Evolutionary conservation across 2,113 vertebrate species (phyloP).

Genomic region (Myanophis thanlyinensis): DNA sequence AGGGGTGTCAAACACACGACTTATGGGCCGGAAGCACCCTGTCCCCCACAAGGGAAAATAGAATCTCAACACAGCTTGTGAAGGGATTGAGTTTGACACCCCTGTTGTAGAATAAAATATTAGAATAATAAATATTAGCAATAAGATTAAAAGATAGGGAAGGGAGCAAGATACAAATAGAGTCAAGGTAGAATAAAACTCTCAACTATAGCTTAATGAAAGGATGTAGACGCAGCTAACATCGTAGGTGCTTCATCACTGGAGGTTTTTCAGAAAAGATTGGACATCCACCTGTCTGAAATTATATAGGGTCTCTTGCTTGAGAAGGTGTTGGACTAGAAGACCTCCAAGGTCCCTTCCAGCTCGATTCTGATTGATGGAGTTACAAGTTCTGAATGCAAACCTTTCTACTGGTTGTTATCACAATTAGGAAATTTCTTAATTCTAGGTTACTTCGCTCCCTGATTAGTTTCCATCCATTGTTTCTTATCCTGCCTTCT

Average conservation of each 20-base stretch:
- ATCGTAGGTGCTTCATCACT: no score
- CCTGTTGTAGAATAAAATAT: neutral
- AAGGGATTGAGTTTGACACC: no score
- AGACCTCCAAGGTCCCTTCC: no score
- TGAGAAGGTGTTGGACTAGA: no score
- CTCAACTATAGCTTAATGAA: neutral
- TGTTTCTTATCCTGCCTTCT: neutral
- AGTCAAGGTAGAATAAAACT: neutral
- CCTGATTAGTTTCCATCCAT: neutral
- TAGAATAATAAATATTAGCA: neutral
- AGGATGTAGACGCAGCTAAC: neutral
- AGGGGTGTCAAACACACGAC: neutral
- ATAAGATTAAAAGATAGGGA: neutral
- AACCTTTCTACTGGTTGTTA: neutral
- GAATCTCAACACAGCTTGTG: no score
- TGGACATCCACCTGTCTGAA: no score
- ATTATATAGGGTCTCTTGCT: no score
- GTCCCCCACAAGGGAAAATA: no score
- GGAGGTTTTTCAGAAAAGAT: no score
- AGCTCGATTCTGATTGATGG: no score
- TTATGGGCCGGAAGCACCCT: accelerated
- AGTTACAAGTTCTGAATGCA: neutral
- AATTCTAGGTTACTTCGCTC: neutral
- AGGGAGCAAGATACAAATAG: neutral
- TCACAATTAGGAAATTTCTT: neutral